A percentile compares a stretch with the other conserved stretches of the same genome.
Evolutionary conservation across 1,140 invertebrate species (phyloP).

Genomic region (Neodiprion lecontei): DNA sequence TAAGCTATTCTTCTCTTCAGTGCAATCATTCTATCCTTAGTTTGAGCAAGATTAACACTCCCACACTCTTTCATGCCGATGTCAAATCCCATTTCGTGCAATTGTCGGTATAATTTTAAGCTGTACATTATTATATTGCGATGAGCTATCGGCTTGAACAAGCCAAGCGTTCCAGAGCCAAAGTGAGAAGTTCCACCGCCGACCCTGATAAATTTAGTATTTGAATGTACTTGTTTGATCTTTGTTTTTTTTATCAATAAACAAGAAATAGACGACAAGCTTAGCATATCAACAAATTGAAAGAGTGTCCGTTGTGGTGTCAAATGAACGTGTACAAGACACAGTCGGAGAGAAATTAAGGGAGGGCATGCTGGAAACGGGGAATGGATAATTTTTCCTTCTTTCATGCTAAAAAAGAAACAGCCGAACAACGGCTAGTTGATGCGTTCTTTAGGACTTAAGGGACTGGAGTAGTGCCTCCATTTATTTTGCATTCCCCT

Average conservation of each 20-base stretch:
- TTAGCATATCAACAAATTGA: no score
- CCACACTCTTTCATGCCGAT: conserved; percentile 72
- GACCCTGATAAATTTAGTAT: conserved; percentile 54
- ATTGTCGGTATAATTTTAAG: conserved; percentile 67
- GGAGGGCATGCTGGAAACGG: no score
- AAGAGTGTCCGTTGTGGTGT: no score
- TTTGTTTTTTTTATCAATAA: not conserved
- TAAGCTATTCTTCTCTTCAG: conserved; percentile 68
- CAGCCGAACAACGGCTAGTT: no score
- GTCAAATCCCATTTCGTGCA: conserved; percentile 70
- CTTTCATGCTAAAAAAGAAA: no score
- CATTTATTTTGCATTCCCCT: no score
- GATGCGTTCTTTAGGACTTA: no score
- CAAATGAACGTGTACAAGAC: no score
- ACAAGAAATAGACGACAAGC: no score
- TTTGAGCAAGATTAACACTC: conserved; percentile 76
- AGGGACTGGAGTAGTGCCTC: no score
- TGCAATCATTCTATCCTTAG: conserved; percentile 73
- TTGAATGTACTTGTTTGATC: not conserved
- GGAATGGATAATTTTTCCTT: no score
- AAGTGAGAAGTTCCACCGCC: conserved; percentile 73
- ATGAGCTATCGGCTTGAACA: conserved; percentile 68
- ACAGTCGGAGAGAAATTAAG: no score
- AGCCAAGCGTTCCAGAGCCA: conserved; percentile 70
- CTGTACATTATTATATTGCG: conserved; percentile 69